A percentile compares a stretch with the other conserved stretches of the same genome.
These are phyloP conservation scores for Xestia c-nigrum DNA, from an alignment of 2,888 invertebrate genomes.

Conservation along the genomic window DNA sequence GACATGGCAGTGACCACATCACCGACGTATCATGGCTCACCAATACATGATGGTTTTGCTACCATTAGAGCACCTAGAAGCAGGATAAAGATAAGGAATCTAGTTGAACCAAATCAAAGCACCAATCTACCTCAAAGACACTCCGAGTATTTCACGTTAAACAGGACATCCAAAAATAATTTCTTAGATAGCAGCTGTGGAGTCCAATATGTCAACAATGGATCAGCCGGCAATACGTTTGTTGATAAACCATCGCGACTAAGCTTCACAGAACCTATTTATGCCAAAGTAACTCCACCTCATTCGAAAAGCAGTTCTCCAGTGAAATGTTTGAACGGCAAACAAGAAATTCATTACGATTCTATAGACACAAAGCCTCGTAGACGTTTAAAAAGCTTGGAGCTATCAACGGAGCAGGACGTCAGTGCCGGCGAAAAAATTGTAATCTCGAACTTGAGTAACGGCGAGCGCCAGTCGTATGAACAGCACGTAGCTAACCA, in stretches of 20 bases:
- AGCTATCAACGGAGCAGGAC: slow-evolving; percentile 80
- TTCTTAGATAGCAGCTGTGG: slow-evolving; percentile 85
- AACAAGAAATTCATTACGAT: slow-evolving; percentile 86
- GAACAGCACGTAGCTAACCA: slow-evolving; percentile 83
- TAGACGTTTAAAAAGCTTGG: slow-evolving; percentile 86
- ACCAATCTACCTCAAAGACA: slow-evolving; percentile 87
- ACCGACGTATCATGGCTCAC: slow-evolving; percentile 87
- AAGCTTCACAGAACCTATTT: slow-evolving; percentile 87
- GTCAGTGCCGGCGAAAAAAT: slow-evolving; percentile 80
- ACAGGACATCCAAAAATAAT: slow-evolving; percentile 84
- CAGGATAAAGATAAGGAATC: slow-evolving; percentile 87
- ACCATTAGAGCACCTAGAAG: slow-evolving; percentile 93
- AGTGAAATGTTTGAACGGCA: slow-evolving; percentile 79
- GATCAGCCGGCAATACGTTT: slow-evolving; percentile 69
- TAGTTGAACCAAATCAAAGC: slow-evolving; percentile 85
- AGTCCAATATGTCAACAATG: slow-evolving; percentile 82
- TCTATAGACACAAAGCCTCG: slow-evolving; percentile 88
- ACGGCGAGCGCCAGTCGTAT: slow-evolving; percentile 84
- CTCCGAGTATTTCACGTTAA: slow-evolving; percentile 88
- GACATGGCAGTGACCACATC: slow-evolving; percentile 87
- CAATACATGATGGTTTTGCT: slow-evolving; percentile 96
- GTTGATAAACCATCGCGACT: slow-evolving; percentile 80
- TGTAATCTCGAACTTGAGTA: slow-evolving; percentile 80
- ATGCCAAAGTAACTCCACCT: slow-evolving; percentile 87
- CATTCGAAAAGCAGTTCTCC: slow-evolving; percentile 84